Conservation (phyloP, 2,113 vertebrate genomes). For the Myiopsitta monachus region DNA sequence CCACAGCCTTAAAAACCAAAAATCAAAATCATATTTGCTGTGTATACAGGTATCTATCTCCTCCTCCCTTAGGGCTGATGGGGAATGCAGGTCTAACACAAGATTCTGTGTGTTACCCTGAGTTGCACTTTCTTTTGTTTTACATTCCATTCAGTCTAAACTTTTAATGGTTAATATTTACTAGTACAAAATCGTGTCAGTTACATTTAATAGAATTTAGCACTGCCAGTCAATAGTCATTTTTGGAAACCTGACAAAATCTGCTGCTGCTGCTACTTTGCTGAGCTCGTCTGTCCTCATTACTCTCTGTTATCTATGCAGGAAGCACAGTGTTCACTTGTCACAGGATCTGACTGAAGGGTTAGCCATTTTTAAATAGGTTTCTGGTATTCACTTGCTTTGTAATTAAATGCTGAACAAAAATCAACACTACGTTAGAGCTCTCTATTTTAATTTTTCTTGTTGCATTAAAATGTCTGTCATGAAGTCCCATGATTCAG, state of each 20-base stretch:
- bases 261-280: background rate
- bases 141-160: background rate
- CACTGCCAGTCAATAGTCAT: background rate
- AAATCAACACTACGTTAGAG: background rate
- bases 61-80: background rate
- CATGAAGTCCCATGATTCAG: background rate
- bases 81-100: background rate
- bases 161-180: background rate
- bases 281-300: background rate
- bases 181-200: background rate
- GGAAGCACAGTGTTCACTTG: background rate
- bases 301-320: background rate
- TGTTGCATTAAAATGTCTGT: background rate
- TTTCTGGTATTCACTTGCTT: background rate
- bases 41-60: background rate
- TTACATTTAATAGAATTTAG: background rate
- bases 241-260: background rate
- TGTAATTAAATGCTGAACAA: background rate
- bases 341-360: background rate
- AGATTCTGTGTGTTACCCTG: too few species aligned
- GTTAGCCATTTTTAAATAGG: background rate
- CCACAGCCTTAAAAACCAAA: background rate
- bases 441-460: background rate
- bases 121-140: background rate
- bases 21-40: background rate